Percentiles rank a stretch among this genome's conserved stretches.
Conservation (phyloP, 30 jellyfish, hydroid and myxozoan genomes). For the Aurelia aurita complex sp. Pacific region DNA sequence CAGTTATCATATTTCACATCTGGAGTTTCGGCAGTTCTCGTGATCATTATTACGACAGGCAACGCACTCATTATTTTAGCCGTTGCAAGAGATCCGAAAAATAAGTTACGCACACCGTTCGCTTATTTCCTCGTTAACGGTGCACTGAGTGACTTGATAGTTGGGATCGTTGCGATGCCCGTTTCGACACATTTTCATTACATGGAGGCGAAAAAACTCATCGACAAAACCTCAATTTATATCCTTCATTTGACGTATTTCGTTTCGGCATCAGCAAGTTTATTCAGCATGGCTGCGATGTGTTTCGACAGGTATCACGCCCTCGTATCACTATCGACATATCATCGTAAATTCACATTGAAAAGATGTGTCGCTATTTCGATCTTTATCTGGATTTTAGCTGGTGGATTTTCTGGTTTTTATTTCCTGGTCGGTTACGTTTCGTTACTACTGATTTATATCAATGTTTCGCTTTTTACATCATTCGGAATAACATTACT, state of each 20-base stretch:
- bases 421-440: constrained; percentile 78
- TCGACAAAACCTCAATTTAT: constrained; percentile 22
- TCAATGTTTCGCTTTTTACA: constrained; percentile 71
- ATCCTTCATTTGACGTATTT: constrained; percentile 77
- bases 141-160: constrained; percentile 81
- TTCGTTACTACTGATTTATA: constrained; percentile 53
- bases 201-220: constrained; percentile 68
- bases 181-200: constrained; percentile 73
- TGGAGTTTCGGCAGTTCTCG: constrained; percentile 48
- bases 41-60: constrained; percentile 58
- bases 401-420: constrained; percentile 68
- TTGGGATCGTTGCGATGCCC: constrained; percentile 89
- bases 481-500: constrained; percentile 67
- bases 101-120: constrained; percentile 89
- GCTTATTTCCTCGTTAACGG: constrained; percentile 79
- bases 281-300: constrained; percentile 82
- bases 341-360: constrained; percentile 52
- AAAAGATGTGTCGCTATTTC: constrained; percentile 49
- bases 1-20: constrained; percentile 83
- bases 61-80: constrained; percentile 65
- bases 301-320: constrained; percentile 84
- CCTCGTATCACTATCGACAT: constrained; percentile 52
- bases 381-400: constrained; percentile 67
- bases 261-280: constrained; percentile 89
- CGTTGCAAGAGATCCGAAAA: constrained; percentile 81